Evolutionary conservation across 2,113 vertebrate species (phyloP).

Genomic region (Nothoprocta pentlandii): DNA sequence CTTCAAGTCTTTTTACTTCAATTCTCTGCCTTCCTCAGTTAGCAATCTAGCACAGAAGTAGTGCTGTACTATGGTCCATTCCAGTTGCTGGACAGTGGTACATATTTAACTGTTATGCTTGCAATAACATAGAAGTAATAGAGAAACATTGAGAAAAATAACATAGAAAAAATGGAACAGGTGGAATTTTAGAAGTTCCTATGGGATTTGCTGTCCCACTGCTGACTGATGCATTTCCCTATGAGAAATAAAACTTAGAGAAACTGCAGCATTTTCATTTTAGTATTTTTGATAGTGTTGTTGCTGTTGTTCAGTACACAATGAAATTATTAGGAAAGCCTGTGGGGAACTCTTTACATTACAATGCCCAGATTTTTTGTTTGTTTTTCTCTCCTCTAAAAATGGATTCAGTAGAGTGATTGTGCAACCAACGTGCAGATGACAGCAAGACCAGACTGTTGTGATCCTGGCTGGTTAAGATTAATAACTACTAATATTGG

Average conservation of each 20-base stretch:
- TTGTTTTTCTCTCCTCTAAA: not conserved
- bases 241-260: not conserved
- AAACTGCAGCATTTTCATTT: not conserved
- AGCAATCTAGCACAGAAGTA: not conserved
- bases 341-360: not conserved
- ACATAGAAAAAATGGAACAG: not conserved
- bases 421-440: not conserved
- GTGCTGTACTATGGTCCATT: accelerated
- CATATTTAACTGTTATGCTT: not conserved
- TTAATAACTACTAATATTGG: not conserved
- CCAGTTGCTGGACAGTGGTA: not conserved
- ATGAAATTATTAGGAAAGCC: not conserved
- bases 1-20: not conserved
- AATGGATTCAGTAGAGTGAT: not conserved
- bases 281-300: not conserved
- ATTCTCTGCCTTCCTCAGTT: not conserved
- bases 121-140: not conserved
- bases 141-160: too few species aligned
- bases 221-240: not conserved
- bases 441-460: not conserved
- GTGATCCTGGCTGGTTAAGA: not conserved
- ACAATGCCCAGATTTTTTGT: not conserved
- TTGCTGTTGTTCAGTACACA: not conserved
- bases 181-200: not conserved
- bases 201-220: not conserved